phyloP scores from a whole-genome alignment of 2,888 invertebrate genomes.

The Acholoe squamosa region DNA sequence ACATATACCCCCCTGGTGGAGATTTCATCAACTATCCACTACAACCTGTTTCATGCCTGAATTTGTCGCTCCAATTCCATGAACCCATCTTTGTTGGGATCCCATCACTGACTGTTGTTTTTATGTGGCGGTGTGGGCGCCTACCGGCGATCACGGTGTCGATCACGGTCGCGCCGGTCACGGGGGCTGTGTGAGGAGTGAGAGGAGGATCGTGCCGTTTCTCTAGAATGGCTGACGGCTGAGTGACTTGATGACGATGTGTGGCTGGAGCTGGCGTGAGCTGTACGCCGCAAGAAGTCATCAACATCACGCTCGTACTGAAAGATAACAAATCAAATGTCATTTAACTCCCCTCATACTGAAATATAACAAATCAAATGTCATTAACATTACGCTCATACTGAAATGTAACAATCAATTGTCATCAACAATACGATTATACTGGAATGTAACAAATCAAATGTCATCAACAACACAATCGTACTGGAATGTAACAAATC shows the following conservation, averaged over 20 bases:
- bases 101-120: background rate
- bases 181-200: slow-evolving; percentile 38
- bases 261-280: slow-evolving; percentile 70
- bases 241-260: background rate
- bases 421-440: no score
- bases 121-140: background rate
- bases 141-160: slow-evolving; percentile 49
- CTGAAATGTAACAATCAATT: no score
- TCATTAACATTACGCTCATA: no score
- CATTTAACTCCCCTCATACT: no score
- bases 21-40: background rate
- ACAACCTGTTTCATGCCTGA: background rate
- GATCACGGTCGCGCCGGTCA: slow-evolving; percentile 52
- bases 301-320: slow-evolving; percentile 93
- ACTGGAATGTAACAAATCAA: no score
- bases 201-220: background rate
- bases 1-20: background rate
- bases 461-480: no score
- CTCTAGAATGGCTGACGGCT: slow-evolving; percentile 84
- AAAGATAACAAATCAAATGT: background rate
- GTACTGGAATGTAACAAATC: no score
- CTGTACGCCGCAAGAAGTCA: slow-evolving; percentile 92
- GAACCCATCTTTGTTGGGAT: background rate
- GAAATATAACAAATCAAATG: no score
- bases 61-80: background rate